Base-by-base conservation (phyloP, 2,888 invertebrate species). In the Apotomis betuletana region DNA sequence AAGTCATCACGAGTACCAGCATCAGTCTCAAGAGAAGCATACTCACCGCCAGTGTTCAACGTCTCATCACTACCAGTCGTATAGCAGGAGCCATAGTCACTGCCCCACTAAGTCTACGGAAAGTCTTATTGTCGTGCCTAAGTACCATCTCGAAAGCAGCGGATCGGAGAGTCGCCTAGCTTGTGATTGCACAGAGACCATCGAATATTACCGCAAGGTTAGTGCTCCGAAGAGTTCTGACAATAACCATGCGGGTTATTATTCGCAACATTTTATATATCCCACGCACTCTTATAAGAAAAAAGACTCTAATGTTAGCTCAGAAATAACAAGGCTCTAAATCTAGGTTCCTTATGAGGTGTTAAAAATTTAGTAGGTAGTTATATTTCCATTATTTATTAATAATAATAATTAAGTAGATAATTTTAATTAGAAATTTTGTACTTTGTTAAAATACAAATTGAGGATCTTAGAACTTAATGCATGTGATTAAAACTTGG, bases 31-130 rank as follows among this genome's bases (percentile, higher is more conserved):
- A 75, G 91, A 92, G 71, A 90, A 90, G 76, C 91, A 92, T 77
- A 70, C 88, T 0, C 94, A 94, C 75, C 90, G 94, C 15, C 93
- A 94, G 77, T 92, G 91, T 80, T 77, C 82, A 3, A 84, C 86
- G 0, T 84, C 87, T 2, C 92, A 92, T 77, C 92, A 91, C 77
- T 94, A 89, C 78, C 93, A 83, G 72, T 93, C 90, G 9, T 92
- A 92, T 75, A 80, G 86, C 3, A 89, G 94, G 78, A 92, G 92
- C 75, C 93, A 94, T 76, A 93, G 94, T 80, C 88, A 90, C 86
- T 95, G 89, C 84, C 95, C 96, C 0, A 97, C 96, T 1, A 97
- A 97, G 85, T 97, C 97, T 0, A 97, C 97, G 0, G 97, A 97
- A 86, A 97, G 96, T 83, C 91, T 97, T 27, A 92, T 96, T 27